Evolutionary conservation across 2,797 vertebrate species (phyloP).

Genomic region (Pseudochaenichthys georgianus): DNA sequence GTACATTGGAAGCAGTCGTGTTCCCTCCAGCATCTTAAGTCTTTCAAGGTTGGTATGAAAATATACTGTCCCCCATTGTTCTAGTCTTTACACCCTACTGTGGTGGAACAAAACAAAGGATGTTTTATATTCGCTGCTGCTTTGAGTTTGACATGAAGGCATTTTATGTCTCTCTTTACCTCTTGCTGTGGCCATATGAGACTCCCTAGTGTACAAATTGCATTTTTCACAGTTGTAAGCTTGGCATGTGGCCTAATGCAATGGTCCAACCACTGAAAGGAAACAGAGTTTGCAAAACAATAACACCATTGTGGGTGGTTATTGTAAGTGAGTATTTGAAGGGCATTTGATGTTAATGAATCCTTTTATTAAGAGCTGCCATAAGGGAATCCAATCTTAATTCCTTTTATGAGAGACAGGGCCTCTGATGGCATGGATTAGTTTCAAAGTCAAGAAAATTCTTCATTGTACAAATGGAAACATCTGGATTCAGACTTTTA

Average conservation of each 20-base stretch:
- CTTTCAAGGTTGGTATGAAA: constrained; percentile 44
- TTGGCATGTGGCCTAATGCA: constrained; percentile 45
- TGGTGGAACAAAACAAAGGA: constrained; percentile 48
- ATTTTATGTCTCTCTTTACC: constrained; percentile 54
- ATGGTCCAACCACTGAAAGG: constrained; percentile 34
- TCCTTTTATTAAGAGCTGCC: background rate
- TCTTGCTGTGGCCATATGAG: constrained; percentile 28
- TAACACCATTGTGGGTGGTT: constrained; percentile 23
- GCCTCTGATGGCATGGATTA: constrained; percentile 9
- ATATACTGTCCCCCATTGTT: constrained; percentile 64
- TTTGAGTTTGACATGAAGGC: constrained; percentile 40
- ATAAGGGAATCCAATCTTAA: constrained; percentile 4
- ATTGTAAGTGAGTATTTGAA: constrained; percentile 36
- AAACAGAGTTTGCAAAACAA: constrained; percentile 50
- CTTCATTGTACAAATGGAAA: constrained; percentile 16
- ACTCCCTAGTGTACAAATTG: constrained; percentile 24
- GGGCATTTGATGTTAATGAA: constrained; percentile 20
- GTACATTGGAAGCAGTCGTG: constrained; percentile 41
- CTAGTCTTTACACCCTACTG: constrained; percentile 24
- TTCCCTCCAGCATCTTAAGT: constrained; percentile 36
- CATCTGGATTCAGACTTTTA: constrained; percentile 37
- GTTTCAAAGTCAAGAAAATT: constrained; percentile 28
- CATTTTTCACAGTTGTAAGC: constrained; percentile 38
- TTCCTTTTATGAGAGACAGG: constrained; percentile 24
- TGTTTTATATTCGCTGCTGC: constrained; percentile 51